Base-by-base conservation (phyloP, 92 coral and sea anemone species). In the Hydrozoanthus gracilis region DNA sequence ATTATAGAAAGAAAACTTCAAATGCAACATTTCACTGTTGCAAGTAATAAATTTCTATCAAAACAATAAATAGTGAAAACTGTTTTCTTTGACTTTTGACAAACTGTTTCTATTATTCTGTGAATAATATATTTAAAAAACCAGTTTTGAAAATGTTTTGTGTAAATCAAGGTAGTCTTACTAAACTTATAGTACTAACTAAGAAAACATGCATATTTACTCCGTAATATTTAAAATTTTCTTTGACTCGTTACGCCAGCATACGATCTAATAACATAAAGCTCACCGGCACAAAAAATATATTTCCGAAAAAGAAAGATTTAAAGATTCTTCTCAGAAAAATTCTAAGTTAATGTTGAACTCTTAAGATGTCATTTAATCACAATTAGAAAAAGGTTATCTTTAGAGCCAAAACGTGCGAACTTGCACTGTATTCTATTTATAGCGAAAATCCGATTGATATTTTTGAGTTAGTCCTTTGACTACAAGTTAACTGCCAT, bases 1-100 rank as follows among this genome's bases (percentile, higher is more conserved):
- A 46, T 16, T 60, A 20, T 51, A 65, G 69, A 66, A 48, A 51
- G 73, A 49, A 64, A 18, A 4, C 8, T 35, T 13, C 44, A 8
- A 54, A 44, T n/a, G 55, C 62, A 79, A 61, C 46, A 64, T 48
- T 62, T 64, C 75, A 80, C 69, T 80, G 51, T 80, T 66, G 85
- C 8, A 49, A 80, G 55, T 49, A 66, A 51, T 65, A 80, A 64
- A 51, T 15, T 7, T 13, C 48, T 80, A 64, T 67, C 74, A 50
- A 80, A 67, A 80, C 62, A 66, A 79, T 47, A 61, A 46, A 27
- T 48, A 65, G 48, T 48, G 47, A 80, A 65, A 64, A 65, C 46
- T 65, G 60, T 4, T 45, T 79, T 66, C 18, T 64, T 65, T 48
- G 5, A 80, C 20, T 65, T 66, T 27, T 12, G 16, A 45, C 46